Percentiles rank a stretch among this genome's conserved stretches.
These are phyloP conservation scores for Casuarius casuarius DNA, from an alignment of 2,113 vertebrate genomes.

Conservation along the genomic window DNA sequence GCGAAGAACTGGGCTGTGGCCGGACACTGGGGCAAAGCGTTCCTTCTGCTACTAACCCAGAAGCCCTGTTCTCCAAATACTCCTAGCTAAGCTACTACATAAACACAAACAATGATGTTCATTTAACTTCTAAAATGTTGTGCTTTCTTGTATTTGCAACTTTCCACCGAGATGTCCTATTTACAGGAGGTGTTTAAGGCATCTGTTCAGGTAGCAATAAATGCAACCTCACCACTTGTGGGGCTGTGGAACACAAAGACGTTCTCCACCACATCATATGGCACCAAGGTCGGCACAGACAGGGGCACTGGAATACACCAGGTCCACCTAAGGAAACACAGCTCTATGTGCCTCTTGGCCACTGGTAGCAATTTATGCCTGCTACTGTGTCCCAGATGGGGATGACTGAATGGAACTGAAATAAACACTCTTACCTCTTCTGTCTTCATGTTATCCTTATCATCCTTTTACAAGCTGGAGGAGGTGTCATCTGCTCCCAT, in stretches of 20 bases:
- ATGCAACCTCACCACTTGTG: neutral
- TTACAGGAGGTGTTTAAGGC: neutral
- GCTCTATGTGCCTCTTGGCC: neutral
- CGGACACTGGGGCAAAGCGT: neutral
- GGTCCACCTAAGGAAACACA: neutral
- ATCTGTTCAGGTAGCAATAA: neutral
- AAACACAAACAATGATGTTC: neutral
- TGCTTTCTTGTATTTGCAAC: neutral
- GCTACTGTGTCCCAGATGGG: neutral
- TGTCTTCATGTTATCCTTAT: neutral
- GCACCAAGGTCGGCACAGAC: neutral
- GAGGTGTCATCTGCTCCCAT: neutral
- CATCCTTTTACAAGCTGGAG: neutral
- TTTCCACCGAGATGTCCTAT: neutral
- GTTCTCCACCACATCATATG: too few relatives aligned
- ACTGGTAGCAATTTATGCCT: neutral
- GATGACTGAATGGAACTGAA: neutral
- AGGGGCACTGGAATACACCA: neutral
- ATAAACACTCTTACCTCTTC: neutral
- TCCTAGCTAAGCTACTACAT: neutral
- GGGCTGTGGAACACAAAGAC: rapidly evolving
- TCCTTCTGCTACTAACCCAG: neutral
- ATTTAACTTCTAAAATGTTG: neutral
- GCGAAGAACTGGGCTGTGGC: neutral
- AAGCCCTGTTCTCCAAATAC: rapidly evolving